Percentiles rank a stretch among this genome's conserved stretches.
Evolutionary conservation across 2,113 vertebrate species (phyloP).

Genomic region (Turdus rufiventris): DNA sequence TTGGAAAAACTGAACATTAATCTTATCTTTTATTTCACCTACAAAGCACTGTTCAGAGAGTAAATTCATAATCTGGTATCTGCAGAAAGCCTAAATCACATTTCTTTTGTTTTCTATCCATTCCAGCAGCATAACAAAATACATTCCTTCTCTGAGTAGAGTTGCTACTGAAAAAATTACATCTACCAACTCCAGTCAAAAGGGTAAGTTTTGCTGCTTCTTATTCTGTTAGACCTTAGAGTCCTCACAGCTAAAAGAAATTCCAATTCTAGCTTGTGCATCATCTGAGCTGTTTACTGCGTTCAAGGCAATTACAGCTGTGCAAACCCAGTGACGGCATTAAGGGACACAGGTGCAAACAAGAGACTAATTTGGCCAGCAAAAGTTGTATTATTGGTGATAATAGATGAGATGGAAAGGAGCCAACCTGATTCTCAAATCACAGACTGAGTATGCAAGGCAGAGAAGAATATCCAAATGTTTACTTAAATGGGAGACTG

Average conservation of each 20-base stretch:
- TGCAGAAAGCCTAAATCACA: neutral
- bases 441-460: neutral
- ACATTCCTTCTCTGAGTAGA: neutral
- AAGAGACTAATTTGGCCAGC: slow-evolving; percentile 13
- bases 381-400: neutral
- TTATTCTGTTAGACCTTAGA: neutral
- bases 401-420: slow-evolving; percentile 20
- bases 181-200: neutral
- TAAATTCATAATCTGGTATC: neutral
- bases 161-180: neutral
- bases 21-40: neutral
- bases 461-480: neutral
- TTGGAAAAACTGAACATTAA: neutral
- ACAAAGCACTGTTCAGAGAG: neutral
- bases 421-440: slow-evolving; percentile 23
- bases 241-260: neutral
- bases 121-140: neutral
- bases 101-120: neutral
- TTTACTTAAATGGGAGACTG: neutral
- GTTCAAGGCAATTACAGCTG: slow-evolving; percentile 5
- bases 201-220: neutral
- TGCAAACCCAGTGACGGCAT: slow-evolving; percentile 7
- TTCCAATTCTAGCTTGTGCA: neutral
- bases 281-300: slow-evolving; percentile 21
- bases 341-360: slow-evolving; percentile 26